Evolutionary conservation across 2,113 vertebrate species (phyloP).

Genomic region (Hippopotamus amphibius): DNA sequence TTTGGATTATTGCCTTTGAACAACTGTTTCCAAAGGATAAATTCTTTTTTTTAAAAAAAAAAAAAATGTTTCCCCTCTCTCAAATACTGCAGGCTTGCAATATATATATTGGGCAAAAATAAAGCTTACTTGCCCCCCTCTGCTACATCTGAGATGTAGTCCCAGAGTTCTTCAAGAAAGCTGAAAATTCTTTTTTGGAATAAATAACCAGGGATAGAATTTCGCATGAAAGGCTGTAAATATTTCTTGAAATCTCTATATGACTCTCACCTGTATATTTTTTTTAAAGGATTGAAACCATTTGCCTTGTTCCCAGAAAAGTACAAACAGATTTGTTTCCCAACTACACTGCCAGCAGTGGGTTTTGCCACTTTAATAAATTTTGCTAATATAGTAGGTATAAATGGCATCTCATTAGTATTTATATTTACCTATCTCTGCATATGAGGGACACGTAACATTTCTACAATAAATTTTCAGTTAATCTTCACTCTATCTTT

Average conservation of each 20-base stretch:
- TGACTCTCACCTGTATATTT: neutral
- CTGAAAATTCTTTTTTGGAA: neutral
- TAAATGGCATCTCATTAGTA: neutral
- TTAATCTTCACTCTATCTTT: neutral
- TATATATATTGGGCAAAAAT: neutral
- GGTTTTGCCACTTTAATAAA: neutral
- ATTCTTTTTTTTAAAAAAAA: neutral
- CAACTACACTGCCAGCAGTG: neutral
- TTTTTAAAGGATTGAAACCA: neutral
- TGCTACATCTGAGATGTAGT: neutral
- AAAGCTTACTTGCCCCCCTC: neutral
- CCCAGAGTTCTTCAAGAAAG: neutral
- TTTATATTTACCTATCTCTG: neutral
- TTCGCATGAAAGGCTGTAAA: neutral
- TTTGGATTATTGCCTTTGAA: constrained; percentile 3
- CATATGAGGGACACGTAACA: neutral
- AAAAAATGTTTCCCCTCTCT: neutral
- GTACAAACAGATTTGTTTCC: neutral
- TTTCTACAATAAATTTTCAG: neutral
- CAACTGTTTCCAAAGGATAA: neutral
- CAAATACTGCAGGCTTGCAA: neutral
- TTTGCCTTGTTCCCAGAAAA: neutral
- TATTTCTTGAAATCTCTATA: neutral
- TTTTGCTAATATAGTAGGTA: neutral
- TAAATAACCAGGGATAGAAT: neutral